These are phyloP conservation scores for Calosoma granatense DNA, from an alignment of 1,140 invertebrate species.

Conservation along the genomic window DNA sequence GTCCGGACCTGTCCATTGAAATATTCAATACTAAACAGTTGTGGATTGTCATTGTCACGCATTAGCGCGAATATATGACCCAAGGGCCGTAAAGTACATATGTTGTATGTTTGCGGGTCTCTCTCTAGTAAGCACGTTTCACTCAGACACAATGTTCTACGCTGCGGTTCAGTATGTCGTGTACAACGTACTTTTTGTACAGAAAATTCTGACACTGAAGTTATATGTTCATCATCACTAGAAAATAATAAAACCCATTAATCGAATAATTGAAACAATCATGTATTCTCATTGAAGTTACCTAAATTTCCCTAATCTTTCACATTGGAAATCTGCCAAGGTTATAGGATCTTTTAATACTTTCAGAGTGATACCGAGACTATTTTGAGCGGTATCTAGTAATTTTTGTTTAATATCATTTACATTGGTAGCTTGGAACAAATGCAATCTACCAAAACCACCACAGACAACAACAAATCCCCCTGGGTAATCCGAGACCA, in stretches of 20 bases:
- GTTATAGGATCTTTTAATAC: conserved; percentile 73
- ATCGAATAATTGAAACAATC: conserved; percentile 14
- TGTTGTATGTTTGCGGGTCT: conserved; percentile 91
- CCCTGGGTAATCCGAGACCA: conserved; percentile 45
- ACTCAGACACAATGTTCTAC: conserved; percentile 86
- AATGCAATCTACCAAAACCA: conserved; percentile 78
- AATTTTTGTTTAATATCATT: conserved; percentile 82
- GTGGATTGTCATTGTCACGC: conserved; percentile 81
- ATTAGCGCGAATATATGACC: conserved; percentile 86
- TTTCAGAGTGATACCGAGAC: conserved; percentile 75
- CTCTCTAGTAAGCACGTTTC: conserved; percentile 93
- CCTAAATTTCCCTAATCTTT: conserved; percentile 88
- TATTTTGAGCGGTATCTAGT: conserved; percentile 64
- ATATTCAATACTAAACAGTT: conserved; percentile 91
- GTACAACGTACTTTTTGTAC: conserved; percentile 77
- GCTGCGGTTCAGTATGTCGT: conserved; percentile 66
- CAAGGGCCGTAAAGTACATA: conserved; percentile 79
- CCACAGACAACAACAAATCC: conserved; percentile 84
- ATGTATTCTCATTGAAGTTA: conserved; percentile 29
- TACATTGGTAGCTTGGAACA: conserved; percentile 75
- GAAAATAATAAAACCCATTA: conserved; percentile 20
- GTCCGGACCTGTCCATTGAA: conserved; percentile 79
- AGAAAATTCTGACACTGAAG: conserved; percentile 83
- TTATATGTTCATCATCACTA: conserved; percentile 38
- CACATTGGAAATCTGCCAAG: conserved; percentile 71